Evolutionary conservation across 2,113 vertebrate species (phyloP), one percentile per base, ranked within the genome.

Genomic region (Protomyctophum bolini): DNA sequence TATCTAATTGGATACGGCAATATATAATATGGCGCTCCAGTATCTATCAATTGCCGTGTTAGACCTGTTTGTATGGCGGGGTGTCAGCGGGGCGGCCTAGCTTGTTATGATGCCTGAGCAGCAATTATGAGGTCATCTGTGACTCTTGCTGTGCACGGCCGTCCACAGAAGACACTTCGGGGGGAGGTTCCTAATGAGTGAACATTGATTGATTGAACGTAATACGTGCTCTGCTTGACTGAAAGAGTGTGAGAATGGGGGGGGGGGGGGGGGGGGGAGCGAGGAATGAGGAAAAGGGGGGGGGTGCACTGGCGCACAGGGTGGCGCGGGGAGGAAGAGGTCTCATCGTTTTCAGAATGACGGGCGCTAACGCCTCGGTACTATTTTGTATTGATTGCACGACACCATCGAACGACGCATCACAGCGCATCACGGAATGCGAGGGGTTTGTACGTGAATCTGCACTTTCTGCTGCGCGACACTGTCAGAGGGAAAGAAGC

Each of bases 81-180:
- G 55, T 91, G 92, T 92, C 86, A 88, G 83, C 63, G 83, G 90
- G 87, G 90, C 89, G 85, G 91, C 90, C 88, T 87, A 64, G 91
- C 88, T 91, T 93, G 91, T 93, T 93, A 92, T 92, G 90, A 93
- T 92, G 91, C 90, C 89, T 93, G 91, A 93, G 86, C 89, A 84
- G 90, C 92, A 93, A 93, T 94, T 92, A 94, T 90, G 87, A 93
- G 85, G 89, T 90, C 83, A 93, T 92, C 92, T 93, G 90, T 91
- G 88, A 91, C 87, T 6, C 91, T 86, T 81, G 88, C 88, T 75
- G 88, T 63, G 77, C 63, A 84, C 88, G 88, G 88, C 88, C 85
- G 83, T 86, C 84, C 88, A 21, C 21, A 85, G 86, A 75, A 92
- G 88, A 88, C 83, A 91, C 85, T 90, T 86, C 33, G 72, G 86